Base-by-base conservation (phyloP, 2,113 vertebrate genomes). In the Corvus hawaiiensis region DNA sequence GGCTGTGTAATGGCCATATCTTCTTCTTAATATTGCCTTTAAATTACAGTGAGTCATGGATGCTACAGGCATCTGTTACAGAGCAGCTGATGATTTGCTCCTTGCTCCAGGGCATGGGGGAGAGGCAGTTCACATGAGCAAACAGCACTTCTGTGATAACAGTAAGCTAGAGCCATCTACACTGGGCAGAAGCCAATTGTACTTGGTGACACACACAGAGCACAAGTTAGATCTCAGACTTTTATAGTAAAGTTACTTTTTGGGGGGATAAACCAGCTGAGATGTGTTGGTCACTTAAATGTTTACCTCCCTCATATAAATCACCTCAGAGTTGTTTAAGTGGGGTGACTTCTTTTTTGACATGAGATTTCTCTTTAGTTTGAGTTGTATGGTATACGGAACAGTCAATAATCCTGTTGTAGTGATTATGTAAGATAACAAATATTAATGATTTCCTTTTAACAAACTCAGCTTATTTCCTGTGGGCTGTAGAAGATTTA, bases 51-150 rank as follows among this genome's bases (percentile, higher is more conserved):
- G 32, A 87, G 76, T 87, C 86, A 49, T 26, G 64, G 72, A 41
- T 24, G 39, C 61, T 86, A 1, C 62, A 64, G 43, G 73, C 80
- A 52, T 81, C 76, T 80, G 27, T 92, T 81, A 90, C 1, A 30
- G 83, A 89, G 64, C 83, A 94, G 63, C 72, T 93, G 94, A 67
- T 94, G 73, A 63, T 89, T 86, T 92, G n/a, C 43, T 88, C 46
- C 58, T 85, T 3, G 28, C 85, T 83, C 17, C 44, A 67, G 83
- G 96, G 75, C 46, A 18, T 1, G 2, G 44, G 39, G 69, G 49
- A 93, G 78, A 85, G 89, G 83, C 75, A 76, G 58, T 78, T 87
- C n/a, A 58, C 26, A 13, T n/a, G 68, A 89, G 37, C 75, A 94
- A 90, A 59, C 72, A 90, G 28, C 26, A 30, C 33, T 59, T 88